These are phyloP conservation scores for Trichacis sp. DNA, from an alignment of 2,888 invertebrate species.

Conservation along the genomic window DNA sequence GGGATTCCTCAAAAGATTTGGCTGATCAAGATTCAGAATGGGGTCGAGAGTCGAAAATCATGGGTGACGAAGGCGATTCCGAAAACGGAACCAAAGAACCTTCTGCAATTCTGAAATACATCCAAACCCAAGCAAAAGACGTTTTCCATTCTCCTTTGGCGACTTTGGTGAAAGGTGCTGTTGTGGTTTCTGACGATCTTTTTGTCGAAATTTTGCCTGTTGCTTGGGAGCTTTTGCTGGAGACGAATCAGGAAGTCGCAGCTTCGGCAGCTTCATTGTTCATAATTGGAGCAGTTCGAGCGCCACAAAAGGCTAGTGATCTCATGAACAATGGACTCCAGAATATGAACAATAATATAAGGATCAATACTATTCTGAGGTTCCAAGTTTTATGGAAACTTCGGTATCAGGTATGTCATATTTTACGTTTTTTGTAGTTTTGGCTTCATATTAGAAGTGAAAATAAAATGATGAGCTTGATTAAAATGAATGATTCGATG, in stretches of 20 bases:
- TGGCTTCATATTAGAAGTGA: too few species aligned
- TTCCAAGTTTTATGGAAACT: slow-evolving; percentile 97
- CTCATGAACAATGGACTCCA: slow-evolving; percentile 91
- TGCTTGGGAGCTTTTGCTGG: slow-evolving; percentile 94
- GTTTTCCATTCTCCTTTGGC: slow-evolving; percentile 92
- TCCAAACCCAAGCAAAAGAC: slow-evolving; percentile 85
- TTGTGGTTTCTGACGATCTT: slow-evolving; percentile 87
- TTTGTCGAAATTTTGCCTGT: slow-evolving; percentile 90
- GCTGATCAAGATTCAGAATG: slow-evolving; percentile 70
- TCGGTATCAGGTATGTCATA: slow-evolving; percentile 94
- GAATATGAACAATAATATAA: slow-evolving; percentile 83
- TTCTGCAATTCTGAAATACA: slow-evolving; percentile 82
- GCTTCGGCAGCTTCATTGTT: slow-evolving; percentile 90
- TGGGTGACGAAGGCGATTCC: slow-evolving; percentile 61
- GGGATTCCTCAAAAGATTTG: slow-evolving; percentile 72
- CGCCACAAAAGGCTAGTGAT: slow-evolving; percentile 88
- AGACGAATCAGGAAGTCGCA: slow-evolving; percentile 89
- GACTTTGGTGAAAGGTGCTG: slow-evolving; percentile 88
- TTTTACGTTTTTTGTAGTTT: too few species aligned
- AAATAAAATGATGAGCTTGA: too few species aligned
- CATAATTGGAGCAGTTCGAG: slow-evolving; percentile 92
- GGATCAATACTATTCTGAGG: slow-evolving; percentile 86
- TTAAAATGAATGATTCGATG: too few species aligned
- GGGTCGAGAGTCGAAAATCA: slow-evolving; percentile 59
- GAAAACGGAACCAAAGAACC: slow-evolving; percentile 72